phyloP scores from a whole-genome alignment of 2,888 invertebrate genomes.

The Cephonodes hylas region DNA sequence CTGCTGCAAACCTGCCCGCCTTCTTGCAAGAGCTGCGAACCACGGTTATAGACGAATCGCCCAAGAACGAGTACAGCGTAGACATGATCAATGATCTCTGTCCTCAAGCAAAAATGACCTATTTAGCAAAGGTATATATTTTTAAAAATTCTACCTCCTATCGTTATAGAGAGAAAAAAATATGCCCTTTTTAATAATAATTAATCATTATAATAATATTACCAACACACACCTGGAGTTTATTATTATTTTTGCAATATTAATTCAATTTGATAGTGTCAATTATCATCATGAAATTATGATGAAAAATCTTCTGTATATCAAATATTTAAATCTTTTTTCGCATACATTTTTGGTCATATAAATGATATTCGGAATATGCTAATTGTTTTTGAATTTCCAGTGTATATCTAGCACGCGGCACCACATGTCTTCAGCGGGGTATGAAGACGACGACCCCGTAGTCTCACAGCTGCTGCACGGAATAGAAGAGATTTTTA shows the following conservation, averaged over 20 bases:
- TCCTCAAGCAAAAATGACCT: conserved; percentile 72
- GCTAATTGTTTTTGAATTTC: conserved; percentile 27
- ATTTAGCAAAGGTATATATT: conserved; percentile 76
- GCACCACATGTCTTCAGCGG: conserved; percentile 74
- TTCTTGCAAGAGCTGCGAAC: conserved; percentile 58
- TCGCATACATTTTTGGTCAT: no score
- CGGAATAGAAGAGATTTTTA: conserved; percentile 59
- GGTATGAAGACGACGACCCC: conserved; percentile 55
- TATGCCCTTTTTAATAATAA: no score
- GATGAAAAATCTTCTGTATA: no score
- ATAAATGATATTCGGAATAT: no score
- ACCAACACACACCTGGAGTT: no score
- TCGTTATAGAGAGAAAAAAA: no score
- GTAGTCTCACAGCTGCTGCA: conserved; percentile 42
- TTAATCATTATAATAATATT: no score
- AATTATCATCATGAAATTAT: no score
- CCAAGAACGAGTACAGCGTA: conserved; percentile 49
- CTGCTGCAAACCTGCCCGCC: conserved; percentile 42
- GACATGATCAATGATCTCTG: conserved; percentile 69
- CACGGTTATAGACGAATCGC: conserved; percentile 39
- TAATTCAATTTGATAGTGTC: no score
- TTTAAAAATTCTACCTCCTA: no score
- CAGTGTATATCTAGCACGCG: conserved; percentile 80
- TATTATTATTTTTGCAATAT: no score
- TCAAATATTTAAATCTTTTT: no score